Evolutionary conservation across 2,888 invertebrate species (phyloP).

Genomic region (Macropis europaea): DNA sequence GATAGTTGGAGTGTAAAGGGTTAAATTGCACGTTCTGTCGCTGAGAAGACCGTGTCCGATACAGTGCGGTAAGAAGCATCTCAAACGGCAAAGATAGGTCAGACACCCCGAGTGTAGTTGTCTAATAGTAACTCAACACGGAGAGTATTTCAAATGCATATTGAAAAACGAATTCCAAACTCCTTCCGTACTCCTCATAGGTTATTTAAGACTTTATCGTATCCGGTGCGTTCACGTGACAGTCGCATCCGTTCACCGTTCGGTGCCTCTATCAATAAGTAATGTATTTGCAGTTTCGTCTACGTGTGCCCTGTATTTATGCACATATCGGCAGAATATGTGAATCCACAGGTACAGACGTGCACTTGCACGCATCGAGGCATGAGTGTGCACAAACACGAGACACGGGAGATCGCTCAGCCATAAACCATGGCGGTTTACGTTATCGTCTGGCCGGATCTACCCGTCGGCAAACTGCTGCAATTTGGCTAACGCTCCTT

Average conservation of each 20-base stretch:
- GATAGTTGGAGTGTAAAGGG: no score
- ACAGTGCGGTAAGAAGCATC: no score
- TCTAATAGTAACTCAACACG: no score
- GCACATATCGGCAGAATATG: conserved; percentile 39
- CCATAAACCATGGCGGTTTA: conserved; percentile 76
- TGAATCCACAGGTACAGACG: conserved; percentile 33
- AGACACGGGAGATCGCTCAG: conserved; percentile 66
- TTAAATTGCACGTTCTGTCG: no score
- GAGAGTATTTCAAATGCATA: no score
- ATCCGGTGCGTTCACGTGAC: background rate
- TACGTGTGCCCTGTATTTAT: conserved; percentile 38
- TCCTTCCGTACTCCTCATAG: background rate
- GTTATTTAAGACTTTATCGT: conserved; percentile 17
- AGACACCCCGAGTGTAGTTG: no score
- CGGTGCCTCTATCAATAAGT: conserved; percentile 28
- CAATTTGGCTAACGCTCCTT: conserved; percentile 71
- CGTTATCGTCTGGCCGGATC: conserved; percentile 75
- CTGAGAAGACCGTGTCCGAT: no score
- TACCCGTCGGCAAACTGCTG: conserved; percentile 72
- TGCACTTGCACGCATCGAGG: conserved; percentile 9
- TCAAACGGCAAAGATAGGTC: no score
- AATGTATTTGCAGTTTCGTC: conserved; percentile 42
- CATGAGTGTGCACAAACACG: conserved; percentile 39
- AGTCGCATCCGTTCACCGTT: background rate
- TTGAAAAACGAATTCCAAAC: conserved; percentile 9